Conservation (phyloP, 2,113 vertebrate species). For the Loxodonta africana region DNA sequence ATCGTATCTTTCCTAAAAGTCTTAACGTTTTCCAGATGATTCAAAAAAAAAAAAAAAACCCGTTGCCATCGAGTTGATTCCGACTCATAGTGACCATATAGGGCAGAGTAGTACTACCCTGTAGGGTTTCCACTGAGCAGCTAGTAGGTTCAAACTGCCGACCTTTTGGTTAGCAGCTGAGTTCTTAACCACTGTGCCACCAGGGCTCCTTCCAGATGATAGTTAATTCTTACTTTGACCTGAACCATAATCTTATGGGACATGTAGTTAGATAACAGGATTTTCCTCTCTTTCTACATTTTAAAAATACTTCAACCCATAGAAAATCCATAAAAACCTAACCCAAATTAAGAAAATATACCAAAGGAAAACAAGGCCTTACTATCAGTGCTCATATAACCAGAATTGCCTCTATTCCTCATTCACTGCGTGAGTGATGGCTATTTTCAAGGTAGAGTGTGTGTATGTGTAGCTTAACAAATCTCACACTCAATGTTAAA, state of each 20-base stretch:
- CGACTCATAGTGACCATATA: too few relatives aligned
- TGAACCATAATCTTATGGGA: neutral
- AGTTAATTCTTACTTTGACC: constrained; percentile 10
- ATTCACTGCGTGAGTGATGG: neutral
- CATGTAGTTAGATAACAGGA: neutral
- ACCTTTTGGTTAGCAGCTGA: too few relatives aligned
- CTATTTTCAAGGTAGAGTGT: constrained; percentile 46
- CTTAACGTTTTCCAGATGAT: neutral
- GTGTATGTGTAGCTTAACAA: neutral
- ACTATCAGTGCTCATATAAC: neutral
- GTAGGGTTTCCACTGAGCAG: too few relatives aligned
- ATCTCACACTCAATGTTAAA: constrained; percentile 47
- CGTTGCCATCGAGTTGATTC: too few relatives aligned
- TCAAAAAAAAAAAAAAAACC: too few relatives aligned
- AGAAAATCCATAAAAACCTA: constrained; percentile 37
- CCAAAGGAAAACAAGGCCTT: constrained; percentile 11
- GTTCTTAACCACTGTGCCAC: too few relatives aligned
- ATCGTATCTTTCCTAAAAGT: constrained; percentile 24
- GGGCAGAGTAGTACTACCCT: too few relatives aligned
- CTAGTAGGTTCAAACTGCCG: too few relatives aligned
- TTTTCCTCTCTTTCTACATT: constrained; percentile 37
- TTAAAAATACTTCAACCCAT: constrained; percentile 11
- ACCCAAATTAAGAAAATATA: neutral
- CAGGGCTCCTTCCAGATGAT: neutral
- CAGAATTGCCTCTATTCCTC: constrained; percentile 17